Percentiles rank a stretch among this genome's conserved stretches.
Evolutionary conservation across 2,888 invertebrate genomes (phyloP).

Genomic region (Homarus gammarus): DNA sequence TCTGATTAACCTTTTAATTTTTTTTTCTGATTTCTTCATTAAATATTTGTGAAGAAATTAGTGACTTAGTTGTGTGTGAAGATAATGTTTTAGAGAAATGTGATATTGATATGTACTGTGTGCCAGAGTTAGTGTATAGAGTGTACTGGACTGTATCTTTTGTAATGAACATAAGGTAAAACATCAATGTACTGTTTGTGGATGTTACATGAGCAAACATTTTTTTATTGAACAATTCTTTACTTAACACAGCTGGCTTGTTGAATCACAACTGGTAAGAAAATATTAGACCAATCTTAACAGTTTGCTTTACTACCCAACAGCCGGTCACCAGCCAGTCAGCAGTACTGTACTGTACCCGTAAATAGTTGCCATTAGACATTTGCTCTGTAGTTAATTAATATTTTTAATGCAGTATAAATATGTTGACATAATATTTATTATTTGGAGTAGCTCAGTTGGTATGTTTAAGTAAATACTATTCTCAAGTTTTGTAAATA

Average conservation of each 20-base stretch:
- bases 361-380: neutral
- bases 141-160: too few relatives aligned
- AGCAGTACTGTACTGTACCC: neutral
- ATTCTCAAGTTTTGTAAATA: neutral
- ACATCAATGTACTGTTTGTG: too few relatives aligned
- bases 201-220: neutral
- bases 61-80: too few relatives aligned
- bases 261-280: slow-evolving; percentile 2
- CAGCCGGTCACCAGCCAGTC: neutral
- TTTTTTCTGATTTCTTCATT: too few relatives aligned
- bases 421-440: neutral
- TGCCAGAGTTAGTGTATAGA: too few relatives aligned
- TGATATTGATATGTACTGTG: too few relatives aligned
- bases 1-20: too few relatives aligned
- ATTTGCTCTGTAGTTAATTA: neutral
- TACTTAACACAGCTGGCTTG: slow-evolving; percentile 1
- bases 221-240: neutral
- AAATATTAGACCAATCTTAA: neutral
- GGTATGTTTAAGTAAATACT: neutral
- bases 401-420: neutral
- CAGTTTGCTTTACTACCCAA: neutral
- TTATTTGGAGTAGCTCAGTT: neutral
- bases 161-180: too few relatives aligned
- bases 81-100: too few relatives aligned
- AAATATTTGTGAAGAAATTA: too few relatives aligned